Percentiles rank a stretch among this genome's conserved stretches.
Evolutionary conservation across 1,140 invertebrate species (phyloP).

Genomic region (Bombus consobrinus): DNA sequence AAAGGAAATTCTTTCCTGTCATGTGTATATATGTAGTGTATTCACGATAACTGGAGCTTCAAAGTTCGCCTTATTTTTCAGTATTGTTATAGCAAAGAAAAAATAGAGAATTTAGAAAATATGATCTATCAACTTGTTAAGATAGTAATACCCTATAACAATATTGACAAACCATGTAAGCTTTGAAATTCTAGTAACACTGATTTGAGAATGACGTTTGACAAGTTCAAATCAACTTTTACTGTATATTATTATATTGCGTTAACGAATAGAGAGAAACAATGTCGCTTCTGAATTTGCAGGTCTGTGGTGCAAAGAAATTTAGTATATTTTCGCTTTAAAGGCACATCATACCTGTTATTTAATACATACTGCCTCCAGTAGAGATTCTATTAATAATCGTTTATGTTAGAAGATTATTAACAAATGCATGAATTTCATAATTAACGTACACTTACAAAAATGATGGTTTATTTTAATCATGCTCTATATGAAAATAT

Average conservation of each 20-base stretch:
- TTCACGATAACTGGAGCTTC: constrained; percentile 27
- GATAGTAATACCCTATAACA: constrained; percentile 22
- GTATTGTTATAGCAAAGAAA: constrained; percentile 27
- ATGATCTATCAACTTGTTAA: constrained; percentile 19
- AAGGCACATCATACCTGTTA: constrained; percentile 37
- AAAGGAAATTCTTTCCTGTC: constrained; percentile 51
- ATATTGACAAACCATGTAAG: constrained; percentile 29
- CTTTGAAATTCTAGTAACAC: constrained; percentile 51
- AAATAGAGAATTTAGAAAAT: constrained; percentile 16
- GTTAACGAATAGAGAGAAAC: constrained; percentile 41
- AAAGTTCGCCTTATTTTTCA: constrained; percentile 23
- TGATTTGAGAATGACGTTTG: constrained; percentile 44
- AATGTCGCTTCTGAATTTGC: constrained; percentile 37
- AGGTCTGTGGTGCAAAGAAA: constrained; percentile 36
- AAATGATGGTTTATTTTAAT: constrained; percentile 43
- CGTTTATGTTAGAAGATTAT: constrained; percentile 39
- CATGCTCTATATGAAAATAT: constrained; percentile 37
- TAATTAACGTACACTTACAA: constrained; percentile 44
- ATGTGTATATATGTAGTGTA: constrained; percentile 48
- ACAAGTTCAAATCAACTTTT: constrained; percentile 50
- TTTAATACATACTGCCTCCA: constrained; percentile 53
- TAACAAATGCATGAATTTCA: constrained; percentile 34
- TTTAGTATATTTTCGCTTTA: constrained; percentile 39
- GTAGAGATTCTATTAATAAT: constrained; percentile 54
- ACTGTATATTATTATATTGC: constrained; percentile 49